Evolutionary conservation across 1,140 invertebrate genomes (phyloP).

Genomic region (Camponotus pennsylvanicus): DNA sequence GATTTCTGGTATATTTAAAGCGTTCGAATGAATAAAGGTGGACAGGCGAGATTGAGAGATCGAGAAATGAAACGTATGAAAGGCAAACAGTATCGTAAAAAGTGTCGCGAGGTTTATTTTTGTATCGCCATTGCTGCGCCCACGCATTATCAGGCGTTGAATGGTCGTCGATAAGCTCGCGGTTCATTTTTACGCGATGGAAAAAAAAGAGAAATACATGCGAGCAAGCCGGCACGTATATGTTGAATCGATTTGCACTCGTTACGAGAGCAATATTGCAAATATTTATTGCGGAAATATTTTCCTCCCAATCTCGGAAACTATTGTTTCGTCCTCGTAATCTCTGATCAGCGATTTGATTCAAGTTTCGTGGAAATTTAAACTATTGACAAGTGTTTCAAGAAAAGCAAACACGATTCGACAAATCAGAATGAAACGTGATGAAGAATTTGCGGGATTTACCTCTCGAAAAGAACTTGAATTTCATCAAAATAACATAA

Average conservation of each 20-base stretch:
- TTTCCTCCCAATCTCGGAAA: slow-evolving; percentile 16
- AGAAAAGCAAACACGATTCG: background rate
- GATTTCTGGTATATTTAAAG: background rate
- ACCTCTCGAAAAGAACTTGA: background rate
- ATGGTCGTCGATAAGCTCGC: slow-evolving; percentile 39
- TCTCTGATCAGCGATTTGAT: slow-evolving; percentile 27
- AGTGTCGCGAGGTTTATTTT: slow-evolving; percentile 29
- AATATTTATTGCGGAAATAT: slow-evolving; percentile 55
- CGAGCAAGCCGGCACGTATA: slow-evolving; percentile 7
- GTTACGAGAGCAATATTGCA: slow-evolving; percentile 48
- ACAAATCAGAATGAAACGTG: background rate
- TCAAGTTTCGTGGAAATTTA: slow-evolving; percentile 13
- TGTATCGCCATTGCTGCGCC: slow-evolving; percentile 11
- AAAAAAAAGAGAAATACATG: slow-evolving; percentile 8
- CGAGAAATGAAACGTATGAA: slow-evolving; percentile 15
- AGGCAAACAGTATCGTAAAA: slow-evolving; percentile 34
- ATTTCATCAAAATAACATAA: background rate
- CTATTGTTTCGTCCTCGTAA: slow-evolving; percentile 30
- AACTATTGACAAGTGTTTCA: background rate
- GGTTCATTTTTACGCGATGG: slow-evolving; percentile 33
- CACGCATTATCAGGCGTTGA: slow-evolving; percentile 46
- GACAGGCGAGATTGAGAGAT: background rate
- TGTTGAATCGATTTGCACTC: slow-evolving; percentile 45
- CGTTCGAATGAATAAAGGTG: slow-evolving; percentile 1
- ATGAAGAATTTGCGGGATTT: background rate